Conservation (phyloP, 1,140 invertebrate species). For the Solen grandis region DNA sequence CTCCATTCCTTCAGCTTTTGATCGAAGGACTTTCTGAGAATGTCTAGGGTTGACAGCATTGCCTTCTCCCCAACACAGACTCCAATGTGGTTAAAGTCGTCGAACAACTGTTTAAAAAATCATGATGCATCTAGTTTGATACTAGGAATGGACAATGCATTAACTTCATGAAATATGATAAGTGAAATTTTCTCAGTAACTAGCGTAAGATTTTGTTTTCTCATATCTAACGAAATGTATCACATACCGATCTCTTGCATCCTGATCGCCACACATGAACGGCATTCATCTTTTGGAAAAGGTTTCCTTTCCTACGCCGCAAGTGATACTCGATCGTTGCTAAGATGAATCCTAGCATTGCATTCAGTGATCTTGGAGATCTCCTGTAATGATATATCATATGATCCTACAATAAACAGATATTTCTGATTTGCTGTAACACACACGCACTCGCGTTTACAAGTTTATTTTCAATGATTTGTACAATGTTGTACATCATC, state of each 20-base stretch:
- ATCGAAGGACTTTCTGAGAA: constrained; percentile 3
- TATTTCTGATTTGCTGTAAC: too few species aligned
- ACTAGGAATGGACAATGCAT: neutral
- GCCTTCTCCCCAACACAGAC: constrained; percentile 7
- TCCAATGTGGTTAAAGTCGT: neutral
- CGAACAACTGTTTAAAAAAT: constrained; percentile 6
- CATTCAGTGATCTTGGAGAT: neutral
- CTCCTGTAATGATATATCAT: too few species aligned
- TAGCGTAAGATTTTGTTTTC: too few species aligned
- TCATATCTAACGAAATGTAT: too few species aligned
- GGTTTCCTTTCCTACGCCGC: neutral
- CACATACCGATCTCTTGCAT: constrained; percentile 14
- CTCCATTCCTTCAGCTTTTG: neutral
- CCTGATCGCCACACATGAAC: constrained; percentile 27
- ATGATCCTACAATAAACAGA: too few species aligned
- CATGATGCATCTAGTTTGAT: neutral
- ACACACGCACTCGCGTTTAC: too few species aligned
- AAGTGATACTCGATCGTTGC: neutral
- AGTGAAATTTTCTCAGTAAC: too few species aligned
- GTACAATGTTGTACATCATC: too few species aligned
- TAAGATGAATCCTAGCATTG: neutral
- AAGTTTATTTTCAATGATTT: too few species aligned
- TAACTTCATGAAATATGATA: too few species aligned
- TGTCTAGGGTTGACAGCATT: neutral
- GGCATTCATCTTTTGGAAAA: constrained; percentile 27